These are phyloP conservation scores for Rapana venosa DNA, from an alignment of 2,888 invertebrate species.

Conservation along the genomic window DNA sequence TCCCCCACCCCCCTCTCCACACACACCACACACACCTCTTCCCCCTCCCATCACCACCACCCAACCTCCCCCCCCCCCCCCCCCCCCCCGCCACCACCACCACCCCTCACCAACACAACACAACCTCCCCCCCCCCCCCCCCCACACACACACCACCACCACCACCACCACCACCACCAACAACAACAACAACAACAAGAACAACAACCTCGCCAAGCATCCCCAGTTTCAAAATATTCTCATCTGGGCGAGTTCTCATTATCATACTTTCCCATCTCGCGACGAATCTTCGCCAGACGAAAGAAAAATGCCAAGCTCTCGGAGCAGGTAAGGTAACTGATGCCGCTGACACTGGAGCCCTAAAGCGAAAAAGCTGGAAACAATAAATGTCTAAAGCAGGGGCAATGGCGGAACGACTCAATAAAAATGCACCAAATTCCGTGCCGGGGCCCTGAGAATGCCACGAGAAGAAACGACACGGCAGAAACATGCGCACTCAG, in stretches of 20 bases:
- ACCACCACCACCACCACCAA: too few species aligned
- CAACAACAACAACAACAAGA: neutral
- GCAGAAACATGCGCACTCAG: slow-evolving; percentile 21
- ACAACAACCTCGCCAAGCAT: neutral
- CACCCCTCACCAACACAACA: neutral
- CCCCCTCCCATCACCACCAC: too few species aligned
- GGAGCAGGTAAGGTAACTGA: neutral
- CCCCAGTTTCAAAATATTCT: slow-evolving; percentile 14
- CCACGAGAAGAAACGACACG: neutral
- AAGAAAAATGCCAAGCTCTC: neutral
- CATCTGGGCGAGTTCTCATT: slow-evolving; percentile 16
- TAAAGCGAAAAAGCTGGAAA: slow-evolving; percentile 33
- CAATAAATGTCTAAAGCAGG: slow-evolving; percentile 38
- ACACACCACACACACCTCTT: too few species aligned
- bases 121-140: too few species aligned
- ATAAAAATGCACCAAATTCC: slow-evolving; percentile 42
- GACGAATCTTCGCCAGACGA: neutral
- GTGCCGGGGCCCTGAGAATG: slow-evolving; percentile 22
- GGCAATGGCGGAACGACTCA: slow-evolving; percentile 34
- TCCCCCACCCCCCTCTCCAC: neutral
- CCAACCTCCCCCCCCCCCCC: neutral
- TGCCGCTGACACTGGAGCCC: slow-evolving; percentile 14
- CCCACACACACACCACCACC: too few species aligned
- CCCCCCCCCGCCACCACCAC: too few species aligned
- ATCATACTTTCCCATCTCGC: slow-evolving; percentile 4